phyloP scores from a whole-genome alignment of 2,797 vertebrate species.

The Protosalanx chinensis region DNA sequence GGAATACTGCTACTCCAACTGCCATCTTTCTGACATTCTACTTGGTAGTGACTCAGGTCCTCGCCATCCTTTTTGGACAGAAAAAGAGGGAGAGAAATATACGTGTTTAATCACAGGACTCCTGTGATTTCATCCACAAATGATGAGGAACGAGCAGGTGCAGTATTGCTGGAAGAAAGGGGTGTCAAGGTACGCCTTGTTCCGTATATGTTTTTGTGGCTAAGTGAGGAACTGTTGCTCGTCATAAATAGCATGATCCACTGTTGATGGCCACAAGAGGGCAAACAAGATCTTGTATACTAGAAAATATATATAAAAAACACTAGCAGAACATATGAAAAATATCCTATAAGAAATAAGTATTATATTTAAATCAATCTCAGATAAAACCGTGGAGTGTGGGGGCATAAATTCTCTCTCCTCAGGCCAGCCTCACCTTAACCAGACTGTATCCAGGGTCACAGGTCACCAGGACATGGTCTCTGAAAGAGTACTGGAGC shows the following conservation, averaged over 20 bases:
- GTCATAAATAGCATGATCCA: too few relatives aligned
- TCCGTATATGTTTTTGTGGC: too few relatives aligned
- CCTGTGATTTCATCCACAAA: background rate
- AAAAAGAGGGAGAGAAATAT: slow-evolving; percentile 13
- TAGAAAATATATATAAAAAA: too few relatives aligned
- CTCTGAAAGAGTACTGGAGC: slow-evolving; percentile 86
- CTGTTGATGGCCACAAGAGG: too few relatives aligned
- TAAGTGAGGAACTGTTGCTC: too few relatives aligned
- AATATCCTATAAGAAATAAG: too few relatives aligned
- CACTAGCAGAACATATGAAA: too few relatives aligned
- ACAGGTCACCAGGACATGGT: slow-evolving; percentile 87
- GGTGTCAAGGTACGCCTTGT: too few relatives aligned
- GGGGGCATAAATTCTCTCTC: background rate
- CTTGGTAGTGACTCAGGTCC: slow-evolving; percentile 79
- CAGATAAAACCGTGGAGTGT: background rate
- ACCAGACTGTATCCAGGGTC: slow-evolving; percentile 80
- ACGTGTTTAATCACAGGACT: background rate
- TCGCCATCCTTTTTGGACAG: slow-evolving; percentile 71
- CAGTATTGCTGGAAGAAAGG: too few relatives aligned
- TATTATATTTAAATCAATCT: too few relatives aligned
- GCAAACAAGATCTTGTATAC: too few relatives aligned
- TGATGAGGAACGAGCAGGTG: too few relatives aligned
- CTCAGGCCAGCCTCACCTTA: slow-evolving; percentile 70
- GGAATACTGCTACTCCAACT: slow-evolving; percentile 83
- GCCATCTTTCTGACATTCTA: slow-evolving; percentile 82